Base-by-base conservation (phyloP, 2,888 invertebrate species). In the Leptinotarsa rubiginosa region DNA sequence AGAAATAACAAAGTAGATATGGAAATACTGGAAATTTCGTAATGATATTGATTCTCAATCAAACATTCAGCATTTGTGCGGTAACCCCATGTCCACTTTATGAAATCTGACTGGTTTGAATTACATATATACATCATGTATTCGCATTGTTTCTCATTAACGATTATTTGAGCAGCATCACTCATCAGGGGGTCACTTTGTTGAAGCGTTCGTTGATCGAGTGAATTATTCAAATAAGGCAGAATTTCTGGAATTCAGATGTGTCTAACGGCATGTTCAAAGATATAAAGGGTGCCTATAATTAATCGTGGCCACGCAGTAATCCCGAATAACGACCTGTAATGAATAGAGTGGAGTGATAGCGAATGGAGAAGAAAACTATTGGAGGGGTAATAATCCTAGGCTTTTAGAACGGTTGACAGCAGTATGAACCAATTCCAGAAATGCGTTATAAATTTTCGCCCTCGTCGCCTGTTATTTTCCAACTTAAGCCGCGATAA, bases 281-380 rank as follows among this genome's bases (percentile, higher is more conserved):
- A 54, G 72, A 75, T 69, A 72, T 54, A 79, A 79, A 79, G 79
- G 79, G 78, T 78, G 78, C 75, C 78, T 79, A 79, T 78, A 82
- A 81, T 80, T 81, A 81, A 80, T 82, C 71, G 65, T 56, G 56
- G 71, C 54, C 66, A 65, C 56, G 71, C 41, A 77, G 77, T 75
- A 79, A 79, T 76, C 73, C 78, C 77, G 75, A 77, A 80, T 80
- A 81, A 80, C 76, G 79, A 80, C 77, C 77, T 77, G 77, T 80
- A 71, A 71, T 71, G 81, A 81, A 81, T 79, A 80, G 80, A 80
- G 76, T 78, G 79, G 78, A 76, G 74, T 77, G 79, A 78, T 78
- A 78, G 77, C 75, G 73, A 77, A 62, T 74, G 73, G 59, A 70
- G 71, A 74, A 71, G 76, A 76, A 76, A 76, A 76, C 74, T 74